These are phyloP conservation scores for Pilophorus perplexus DNA, from an alignment of 2,888 invertebrate species.

Conservation along the genomic window DNA sequence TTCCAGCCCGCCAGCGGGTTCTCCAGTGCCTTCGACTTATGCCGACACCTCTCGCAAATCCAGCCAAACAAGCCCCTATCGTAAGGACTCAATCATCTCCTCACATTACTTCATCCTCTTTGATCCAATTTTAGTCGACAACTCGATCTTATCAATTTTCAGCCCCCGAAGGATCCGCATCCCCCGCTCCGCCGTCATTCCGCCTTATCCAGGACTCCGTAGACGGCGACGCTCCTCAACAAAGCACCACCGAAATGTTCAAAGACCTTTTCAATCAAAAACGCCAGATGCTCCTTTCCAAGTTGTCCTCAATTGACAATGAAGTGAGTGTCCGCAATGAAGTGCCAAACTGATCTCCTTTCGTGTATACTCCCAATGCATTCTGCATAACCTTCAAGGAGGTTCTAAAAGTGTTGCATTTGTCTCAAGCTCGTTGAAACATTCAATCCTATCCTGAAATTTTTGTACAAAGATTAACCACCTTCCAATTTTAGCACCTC, in stretches of 20 bases:
- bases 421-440: too few relatives aligned
- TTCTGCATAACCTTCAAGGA: too few relatives aligned
- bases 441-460: too few relatives aligned
- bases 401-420: too few relatives aligned
- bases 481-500: too few relatives aligned
- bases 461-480: too few relatives aligned
- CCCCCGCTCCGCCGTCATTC: constrained; percentile 57
- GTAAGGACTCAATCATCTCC: too few relatives aligned
- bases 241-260: constrained; percentile 87
- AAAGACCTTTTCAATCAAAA: constrained; percentile 92
- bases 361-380: too few relatives aligned
- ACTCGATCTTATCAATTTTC: not conserved
- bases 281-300: constrained; percentile 79
- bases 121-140: too few relatives aligned
- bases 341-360: too few relatives aligned
- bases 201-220: constrained; percentile 57
- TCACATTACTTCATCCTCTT: not conserved
- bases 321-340: constrained; percentile 71
- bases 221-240: constrained; percentile 55
- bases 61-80: constrained; percentile 60
- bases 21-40: constrained; percentile 55
- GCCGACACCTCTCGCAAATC: constrained; percentile 66
- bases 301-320: constrained; percentile 84
- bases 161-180: not conserved
- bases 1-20: constrained; percentile 57